Evolutionary conservation across 2,797 vertebrate species (phyloP), one percentile per base, ranked within the genome.

Genomic region (Sphenopsis melanotis): DNA sequence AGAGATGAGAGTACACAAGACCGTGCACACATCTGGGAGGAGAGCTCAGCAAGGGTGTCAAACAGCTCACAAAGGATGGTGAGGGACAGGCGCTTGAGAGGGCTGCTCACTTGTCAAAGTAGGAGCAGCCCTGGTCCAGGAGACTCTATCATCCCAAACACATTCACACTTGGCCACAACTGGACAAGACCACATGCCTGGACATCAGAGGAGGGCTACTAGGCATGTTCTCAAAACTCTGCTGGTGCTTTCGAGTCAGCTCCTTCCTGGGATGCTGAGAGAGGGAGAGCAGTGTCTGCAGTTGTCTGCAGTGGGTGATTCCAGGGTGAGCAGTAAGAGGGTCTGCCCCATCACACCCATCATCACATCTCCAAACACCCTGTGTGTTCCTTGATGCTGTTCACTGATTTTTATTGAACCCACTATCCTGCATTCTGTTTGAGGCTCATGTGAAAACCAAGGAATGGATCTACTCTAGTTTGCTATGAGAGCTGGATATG

Each of bases 291-390:
- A n/a, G 30, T 15, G 47, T 39, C 60, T 80, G 56, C 46, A 68
- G 11, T 2, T 49, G 34, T 32, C 36, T 50, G 24, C 68, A 32
- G 19, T 23, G 55, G 18, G 20, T 68, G 1, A 47, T 72, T 87
- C 30, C 82, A 56, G 65, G 17, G 15, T 59, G 2, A 46, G 34
- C 57, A 90, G 39, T 16, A 42, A 68, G 15, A 56, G 17, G 34
- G 12, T 82, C 34, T 93, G 57, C 22, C 32, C 72, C 34, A 36
- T 49, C 2, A 2, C 3, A 5, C 8, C 50, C 24, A 57, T 27
- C 0, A 0, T 71, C 8, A 2, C n/a, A 36, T n/a, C 52, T 60
- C 75, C 47, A 46, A 84, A 78, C 20, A 89, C 8, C 11, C 19
- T 41, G 3, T 30, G 19, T 41, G 47, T 71, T 65, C 80, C 78